Base-by-base conservation (phyloP, 2,797 vertebrate species). In the Hippocampus kuda region DNA sequence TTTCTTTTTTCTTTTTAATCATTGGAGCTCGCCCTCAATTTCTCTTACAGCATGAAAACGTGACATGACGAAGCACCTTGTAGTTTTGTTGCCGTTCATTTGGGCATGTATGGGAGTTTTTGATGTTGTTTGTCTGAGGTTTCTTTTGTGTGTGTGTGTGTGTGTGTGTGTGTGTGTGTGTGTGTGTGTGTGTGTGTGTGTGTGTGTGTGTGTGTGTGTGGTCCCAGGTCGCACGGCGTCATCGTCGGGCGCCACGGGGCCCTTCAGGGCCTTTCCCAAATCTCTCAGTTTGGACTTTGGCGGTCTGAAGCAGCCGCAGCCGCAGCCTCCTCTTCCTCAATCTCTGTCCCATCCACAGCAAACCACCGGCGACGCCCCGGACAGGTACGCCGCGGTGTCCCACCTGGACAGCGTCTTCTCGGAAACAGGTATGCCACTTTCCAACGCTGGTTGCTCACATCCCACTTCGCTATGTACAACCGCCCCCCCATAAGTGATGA, bases 231-330 rank as follows among this genome's bases (percentile, higher is more conserved):
- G 91, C 5, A 83, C 88, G 1, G 75, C 86, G 34, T 89, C 91
- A 1, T 75, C 87, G 68, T 87, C 89, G 3, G 89, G 90, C 65
- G 74, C 77, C 66, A 77, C 89, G 2, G 91, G 88, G 38, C 90
- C 91, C 65, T 92, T 93, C 79, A 90, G 91, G 75, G 84, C 87
- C 72, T 91, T 93, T 68, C 91, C 91, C 67, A 93, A 92, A 79
- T 93, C 92, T 20, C 78, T 92, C 74, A 92, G 92, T 71, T 85
- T 92, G 71, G 91, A 92, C 82, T 92, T 92, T 0, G 91, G 92
- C 27, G 90, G 90, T 38, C 81, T 91, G 70, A 81, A 44, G 68
- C 87, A 90, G n/a, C 74, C 84, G 68, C 87, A 90, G n/a, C 74
- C 84, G 26, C 84, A 81, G 66, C 22, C 74, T 13, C 22, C 76